phyloP scores from a whole-genome alignment of 2,113 vertebrate species.

The Drymodes brunneopygia region DNA sequence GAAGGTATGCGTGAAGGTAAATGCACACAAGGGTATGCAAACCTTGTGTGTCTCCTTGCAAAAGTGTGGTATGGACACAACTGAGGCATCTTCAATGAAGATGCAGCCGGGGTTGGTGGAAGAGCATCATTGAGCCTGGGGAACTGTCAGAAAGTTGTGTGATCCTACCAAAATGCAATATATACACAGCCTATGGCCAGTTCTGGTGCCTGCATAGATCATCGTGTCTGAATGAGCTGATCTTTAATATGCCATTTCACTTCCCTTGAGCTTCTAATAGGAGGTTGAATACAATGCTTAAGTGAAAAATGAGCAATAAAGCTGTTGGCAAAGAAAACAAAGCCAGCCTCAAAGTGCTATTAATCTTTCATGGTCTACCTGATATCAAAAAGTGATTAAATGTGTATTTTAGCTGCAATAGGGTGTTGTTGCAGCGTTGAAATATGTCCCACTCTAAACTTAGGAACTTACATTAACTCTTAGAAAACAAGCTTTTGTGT shows the following conservation, averaged over 20 bases:
- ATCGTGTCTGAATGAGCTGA: background rate
- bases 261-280: background rate
- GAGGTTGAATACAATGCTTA: background rate
- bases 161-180: background rate
- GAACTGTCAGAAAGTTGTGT: background rate
- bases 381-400: background rate
- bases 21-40: background rate
- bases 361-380: background rate
- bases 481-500: background rate
- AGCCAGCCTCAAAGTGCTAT: background rate
- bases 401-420: background rate
- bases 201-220: background rate
- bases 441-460: background rate
- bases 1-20: background rate
- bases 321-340: background rate
- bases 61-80: background rate
- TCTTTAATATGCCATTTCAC: background rate
- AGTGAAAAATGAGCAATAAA: background rate
- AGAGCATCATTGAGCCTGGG: background rate
- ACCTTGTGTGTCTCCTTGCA: background rate
- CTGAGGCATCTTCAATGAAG: background rate
- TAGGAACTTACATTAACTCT: background rate
- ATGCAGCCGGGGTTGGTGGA: background rate
- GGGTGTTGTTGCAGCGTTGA: background rate
- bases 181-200: background rate